Evolutionary conservation across 1,140 invertebrate genomes (phyloP).

Genomic region (Chironomus tepperi): DNA sequence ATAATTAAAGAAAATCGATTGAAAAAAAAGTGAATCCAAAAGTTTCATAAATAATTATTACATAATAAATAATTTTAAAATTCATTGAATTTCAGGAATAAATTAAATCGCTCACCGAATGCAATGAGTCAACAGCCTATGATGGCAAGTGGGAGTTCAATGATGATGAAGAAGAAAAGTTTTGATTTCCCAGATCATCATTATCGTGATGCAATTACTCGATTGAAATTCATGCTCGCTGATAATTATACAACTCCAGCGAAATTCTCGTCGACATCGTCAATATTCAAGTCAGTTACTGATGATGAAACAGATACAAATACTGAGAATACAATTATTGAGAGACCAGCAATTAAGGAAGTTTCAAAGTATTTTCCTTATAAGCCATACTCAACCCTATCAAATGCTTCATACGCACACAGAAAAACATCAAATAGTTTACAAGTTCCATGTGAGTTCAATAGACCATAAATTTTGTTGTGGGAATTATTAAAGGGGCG

Average conservation of each 20-base stretch:
- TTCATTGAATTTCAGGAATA: not conserved
- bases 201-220: slow-evolving; percentile 70
- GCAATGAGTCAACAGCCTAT: not conserved
- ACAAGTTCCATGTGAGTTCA: slow-evolving; percentile 1
- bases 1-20: too few relatives aligned
- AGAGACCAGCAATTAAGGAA: slow-evolving; percentile 38
- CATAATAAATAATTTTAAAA: not conserved
- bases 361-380: slow-evolving; percentile 40
- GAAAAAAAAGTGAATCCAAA: not conserved
- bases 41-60: not conserved
- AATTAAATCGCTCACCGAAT: slow-evolving; percentile 4
- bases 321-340: slow-evolving; percentile 39
- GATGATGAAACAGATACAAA: slow-evolving; percentile 46
- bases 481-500: not conserved
- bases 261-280: slow-evolving; percentile 1
- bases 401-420: not conserved
- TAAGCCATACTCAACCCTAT: slow-evolving; percentile 24
- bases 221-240: slow-evolving; percentile 62
- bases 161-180: slow-evolving; percentile 44
- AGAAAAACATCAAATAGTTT: not conserved
- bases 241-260: slow-evolving; percentile 58
- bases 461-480: slow-evolving; percentile 34
- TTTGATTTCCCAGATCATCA: slow-evolving; percentile 72
- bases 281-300: slow-evolving; percentile 35
- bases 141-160: slow-evolving; percentile 30